phyloP scores from a whole-genome alignment of 2,797 vertebrate species.

The Cossypha dichroa region DNA sequence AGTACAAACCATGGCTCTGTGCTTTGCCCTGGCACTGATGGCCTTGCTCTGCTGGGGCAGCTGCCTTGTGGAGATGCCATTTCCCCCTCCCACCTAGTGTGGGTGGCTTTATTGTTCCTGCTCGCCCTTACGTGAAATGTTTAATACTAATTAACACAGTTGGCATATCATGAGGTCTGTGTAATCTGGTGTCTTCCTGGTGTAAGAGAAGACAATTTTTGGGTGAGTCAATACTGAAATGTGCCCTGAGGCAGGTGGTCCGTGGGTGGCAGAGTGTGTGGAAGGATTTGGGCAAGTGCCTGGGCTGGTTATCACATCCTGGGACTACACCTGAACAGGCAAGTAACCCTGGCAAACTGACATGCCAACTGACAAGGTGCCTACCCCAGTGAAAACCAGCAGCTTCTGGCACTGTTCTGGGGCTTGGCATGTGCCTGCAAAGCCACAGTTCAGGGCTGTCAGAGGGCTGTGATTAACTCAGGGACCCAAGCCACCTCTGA shows the following conservation, averaged over 20 bases:
- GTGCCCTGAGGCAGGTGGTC: not conserved
- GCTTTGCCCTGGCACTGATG: not conserved
- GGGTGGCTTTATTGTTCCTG: not conserved
- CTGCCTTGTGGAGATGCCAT: not conserved
- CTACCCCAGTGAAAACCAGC: not conserved
- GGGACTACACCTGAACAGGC: not conserved
- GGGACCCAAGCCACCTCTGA: not conserved
- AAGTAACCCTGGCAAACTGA: not conserved
- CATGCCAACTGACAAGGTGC: not conserved
- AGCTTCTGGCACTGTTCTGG: not conserved
- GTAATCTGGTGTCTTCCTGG: not conserved
- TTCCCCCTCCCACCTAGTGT: not conserved
- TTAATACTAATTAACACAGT: not conserved
- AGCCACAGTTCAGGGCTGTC: not conserved
- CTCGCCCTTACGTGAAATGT: not conserved
- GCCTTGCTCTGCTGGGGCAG: not conserved
- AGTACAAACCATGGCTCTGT: not conserved
- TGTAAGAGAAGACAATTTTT: not conserved
- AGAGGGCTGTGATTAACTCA: not conserved
- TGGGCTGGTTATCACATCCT: not conserved
- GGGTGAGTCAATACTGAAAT: not conserved
- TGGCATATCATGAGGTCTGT: not conserved
- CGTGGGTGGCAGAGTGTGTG: not conserved
- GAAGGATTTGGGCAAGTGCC: not conserved
- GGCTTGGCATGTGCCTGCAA: not conserved